Evolutionary conservation across 2,797 vertebrate genomes (phyloP).

Genomic region (Microctenopoma steveboyesi): DNA sequence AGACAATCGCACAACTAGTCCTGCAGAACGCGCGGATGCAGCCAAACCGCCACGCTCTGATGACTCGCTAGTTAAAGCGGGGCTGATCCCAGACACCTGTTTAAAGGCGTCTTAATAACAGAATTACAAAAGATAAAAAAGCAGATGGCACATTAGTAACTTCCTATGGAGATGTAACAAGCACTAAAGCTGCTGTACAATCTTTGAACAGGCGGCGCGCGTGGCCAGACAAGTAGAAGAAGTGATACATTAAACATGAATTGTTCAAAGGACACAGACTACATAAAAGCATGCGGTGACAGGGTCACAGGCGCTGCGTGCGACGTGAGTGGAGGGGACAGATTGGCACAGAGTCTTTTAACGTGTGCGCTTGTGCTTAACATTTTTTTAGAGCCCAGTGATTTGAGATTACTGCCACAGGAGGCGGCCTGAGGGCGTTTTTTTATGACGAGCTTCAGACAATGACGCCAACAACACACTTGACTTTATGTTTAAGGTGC

Average conservation of each 20-base stretch:
- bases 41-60: conserved; percentile 21
- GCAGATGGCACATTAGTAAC: conserved; percentile 53
- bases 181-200: conserved; percentile 52
- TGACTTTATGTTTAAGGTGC: conserved; percentile 46
- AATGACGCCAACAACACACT: conserved; percentile 29
- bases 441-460: conserved; percentile 77
- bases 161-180: conserved; percentile 57
- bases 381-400: conserved; percentile 85
- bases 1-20: conserved; percentile 32
- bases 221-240: conserved; percentile 65
- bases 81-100: conserved; percentile 51
- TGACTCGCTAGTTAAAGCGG: conserved; percentile 25
- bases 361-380: conserved; percentile 77
- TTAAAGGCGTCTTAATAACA: conserved; percentile 52
- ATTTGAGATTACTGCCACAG: conserved; percentile 78
- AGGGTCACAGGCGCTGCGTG: conserved; percentile 67
- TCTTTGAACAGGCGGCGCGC: conserved; percentile 52
- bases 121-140: conserved; percentile 5
- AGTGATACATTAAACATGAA: conserved; percentile 85
- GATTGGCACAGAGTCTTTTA: conserved; percentile 77
- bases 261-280: conserved; percentile 79
- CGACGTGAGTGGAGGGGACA: conserved; percentile 70
- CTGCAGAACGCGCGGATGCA: conserved; percentile 10
- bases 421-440: conserved; percentile 75
- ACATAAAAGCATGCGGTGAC: conserved; percentile 78